These are phyloP conservation scores for Drosophila cognata DNA, from an alignment of 2,888 invertebrate genomes.

Conservation along the genomic window DNA sequence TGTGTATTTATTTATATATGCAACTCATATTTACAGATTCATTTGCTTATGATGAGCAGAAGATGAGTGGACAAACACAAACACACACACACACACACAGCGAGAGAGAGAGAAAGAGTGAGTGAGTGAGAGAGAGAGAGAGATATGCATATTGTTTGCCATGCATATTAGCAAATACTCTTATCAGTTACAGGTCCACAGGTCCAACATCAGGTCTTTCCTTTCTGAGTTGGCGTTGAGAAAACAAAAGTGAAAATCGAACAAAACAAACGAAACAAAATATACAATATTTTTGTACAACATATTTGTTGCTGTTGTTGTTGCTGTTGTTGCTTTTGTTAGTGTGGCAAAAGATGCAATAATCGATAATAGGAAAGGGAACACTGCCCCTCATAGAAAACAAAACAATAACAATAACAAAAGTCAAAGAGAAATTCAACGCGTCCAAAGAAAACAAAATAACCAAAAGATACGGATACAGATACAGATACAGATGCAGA, in stretches of 20 bases:
- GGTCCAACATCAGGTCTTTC: constrained; percentile 32
- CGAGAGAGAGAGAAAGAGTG: background rate
- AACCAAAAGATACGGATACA: constrained; percentile 41
- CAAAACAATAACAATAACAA: constrained; percentile 42
- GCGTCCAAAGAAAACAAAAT: constrained; percentile 61
- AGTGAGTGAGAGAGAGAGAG: background rate
- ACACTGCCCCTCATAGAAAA: constrained; percentile 35
- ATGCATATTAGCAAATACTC: constrained; percentile 78
- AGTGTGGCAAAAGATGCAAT: constrained; percentile 63
- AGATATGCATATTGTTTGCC: constrained; percentile 49
- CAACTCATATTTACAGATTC: background rate
- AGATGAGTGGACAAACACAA: constrained; percentile 53
- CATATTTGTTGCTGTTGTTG: constrained; percentile 14
- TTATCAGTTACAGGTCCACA: constrained; percentile 63
- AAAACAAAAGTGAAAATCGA: constrained; percentile 65
- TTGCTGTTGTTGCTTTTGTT: constrained; percentile 17
- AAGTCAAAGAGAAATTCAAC: constrained; percentile 58
- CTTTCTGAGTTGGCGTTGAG: constrained; percentile 68
- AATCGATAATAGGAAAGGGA: constrained; percentile 71
- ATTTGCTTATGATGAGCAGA: constrained; percentile 42
- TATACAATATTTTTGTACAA: constrained; percentile 24
- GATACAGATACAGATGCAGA: constrained; percentile 27
- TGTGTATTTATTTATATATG: background rate
- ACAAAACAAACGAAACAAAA: constrained; percentile 4
- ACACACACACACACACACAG: constrained; percentile 34